These are phyloP conservation scores for Emydoidea blandingii DNA, from an alignment of 2,797 vertebrate species.

Conservation along the genomic window DNA sequence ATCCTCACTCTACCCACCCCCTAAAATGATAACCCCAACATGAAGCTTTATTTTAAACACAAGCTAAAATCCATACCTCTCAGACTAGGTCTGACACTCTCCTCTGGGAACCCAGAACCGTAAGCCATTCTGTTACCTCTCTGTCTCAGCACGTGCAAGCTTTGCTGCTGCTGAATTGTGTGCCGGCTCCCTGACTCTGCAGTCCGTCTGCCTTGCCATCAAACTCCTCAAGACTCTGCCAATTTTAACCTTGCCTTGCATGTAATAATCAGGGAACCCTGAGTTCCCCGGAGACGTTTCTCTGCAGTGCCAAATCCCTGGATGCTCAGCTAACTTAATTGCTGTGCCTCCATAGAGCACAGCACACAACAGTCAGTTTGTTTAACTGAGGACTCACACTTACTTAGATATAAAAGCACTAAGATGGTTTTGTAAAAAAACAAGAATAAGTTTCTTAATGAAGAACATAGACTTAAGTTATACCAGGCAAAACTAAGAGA, in stretches of 20 bases:
- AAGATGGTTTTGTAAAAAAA: not conserved
- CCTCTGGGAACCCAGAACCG: not conserved
- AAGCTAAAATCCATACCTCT: not conserved
- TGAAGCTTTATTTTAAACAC: conserved; percentile 1
- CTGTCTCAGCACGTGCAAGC: not conserved
- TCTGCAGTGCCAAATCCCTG: not conserved
- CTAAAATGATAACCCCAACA: conserved; percentile 47
- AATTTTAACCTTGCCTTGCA: not conserved
- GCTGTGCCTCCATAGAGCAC: not conserved
- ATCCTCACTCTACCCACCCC: not conserved
- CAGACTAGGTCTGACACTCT: conserved; percentile 18
- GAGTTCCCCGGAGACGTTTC: not conserved
- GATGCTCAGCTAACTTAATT: not conserved
- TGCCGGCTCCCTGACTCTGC: not conserved
- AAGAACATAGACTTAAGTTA: not conserved
- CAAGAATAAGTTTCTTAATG: not conserved
- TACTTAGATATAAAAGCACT: not conserved
- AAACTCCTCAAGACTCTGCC: not conserved
- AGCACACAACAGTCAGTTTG: not conserved
- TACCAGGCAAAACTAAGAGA: not conserved
- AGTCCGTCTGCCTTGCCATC: not conserved
- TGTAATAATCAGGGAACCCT: not conserved
- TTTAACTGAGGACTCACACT: not conserved
- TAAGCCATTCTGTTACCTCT: not conserved
- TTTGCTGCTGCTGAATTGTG: not conserved